A percentile compares a stretch with the other conserved stretches of the same genome.
Evolutionary conservation across 2,797 vertebrate species (phyloP).

Genomic region (Myotis daubentonii): DNA sequence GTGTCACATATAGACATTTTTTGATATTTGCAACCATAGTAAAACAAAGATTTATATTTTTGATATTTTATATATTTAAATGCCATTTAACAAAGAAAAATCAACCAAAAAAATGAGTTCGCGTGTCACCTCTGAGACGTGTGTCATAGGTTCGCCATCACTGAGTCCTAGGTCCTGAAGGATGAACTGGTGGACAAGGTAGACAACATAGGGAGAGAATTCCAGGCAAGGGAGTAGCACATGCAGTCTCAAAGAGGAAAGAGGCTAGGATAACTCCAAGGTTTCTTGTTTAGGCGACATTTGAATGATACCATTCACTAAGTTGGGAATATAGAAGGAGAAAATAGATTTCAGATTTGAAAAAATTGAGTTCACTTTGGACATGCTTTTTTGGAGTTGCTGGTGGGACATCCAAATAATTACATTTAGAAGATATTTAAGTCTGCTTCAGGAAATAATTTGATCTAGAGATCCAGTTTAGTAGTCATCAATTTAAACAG

Average conservation of each 20-base stretch:
- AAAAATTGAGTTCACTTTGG: background rate
- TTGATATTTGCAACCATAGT: too few species aligned
- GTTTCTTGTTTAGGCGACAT: background rate
- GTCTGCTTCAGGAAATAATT: conserved; percentile 3
- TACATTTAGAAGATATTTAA: conserved; percentile 18
- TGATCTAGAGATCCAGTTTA: background rate
- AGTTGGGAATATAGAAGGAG: background rate
- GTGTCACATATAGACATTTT: too few species aligned
- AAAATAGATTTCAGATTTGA: background rate
- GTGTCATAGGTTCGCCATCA: too few species aligned
- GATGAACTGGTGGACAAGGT: background rate
- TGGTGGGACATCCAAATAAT: background rate
- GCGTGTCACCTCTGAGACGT: too few species aligned
- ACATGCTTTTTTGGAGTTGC: background rate
- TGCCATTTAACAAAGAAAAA: too few species aligned
- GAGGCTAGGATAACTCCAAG: background rate
- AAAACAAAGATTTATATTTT: too few species aligned
- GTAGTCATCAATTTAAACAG: background rate
- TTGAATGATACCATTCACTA: background rate
- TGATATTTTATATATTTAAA: too few species aligned
- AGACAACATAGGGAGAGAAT: background rate
- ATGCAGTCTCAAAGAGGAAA: background rate
- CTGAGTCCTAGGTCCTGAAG: background rate
- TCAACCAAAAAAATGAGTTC: too few species aligned
- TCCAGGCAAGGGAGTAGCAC: background rate